phyloP scores from a whole-genome alignment of 2,888 invertebrate species.

The Pegoplata infirma region DNA sequence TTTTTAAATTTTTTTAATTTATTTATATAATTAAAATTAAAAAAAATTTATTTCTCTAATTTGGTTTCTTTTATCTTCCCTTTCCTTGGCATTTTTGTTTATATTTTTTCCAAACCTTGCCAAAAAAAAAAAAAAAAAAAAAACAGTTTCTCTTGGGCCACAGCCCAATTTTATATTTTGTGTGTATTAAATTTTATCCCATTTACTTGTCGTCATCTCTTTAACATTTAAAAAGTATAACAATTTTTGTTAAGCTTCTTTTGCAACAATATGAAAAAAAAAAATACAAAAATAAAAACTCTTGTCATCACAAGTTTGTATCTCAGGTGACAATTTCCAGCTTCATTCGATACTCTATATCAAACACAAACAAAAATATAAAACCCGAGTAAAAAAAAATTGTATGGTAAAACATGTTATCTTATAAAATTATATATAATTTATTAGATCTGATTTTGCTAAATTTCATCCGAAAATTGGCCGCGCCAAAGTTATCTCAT shows the following conservation, averaged over 20 bases:
- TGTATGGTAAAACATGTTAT: too few relatives aligned
- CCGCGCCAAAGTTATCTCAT: too few relatives aligned
- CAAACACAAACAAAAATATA: conserved; percentile 6
- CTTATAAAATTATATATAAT: too few relatives aligned
- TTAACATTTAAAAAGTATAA: conserved; percentile 42
- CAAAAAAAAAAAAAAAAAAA: conserved; percentile 30
- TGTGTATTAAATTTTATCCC: conserved; percentile 40
- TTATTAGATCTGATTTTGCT: too few relatives aligned
- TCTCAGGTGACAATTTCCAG: conserved; percentile 52
- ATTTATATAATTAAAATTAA: not conserved
- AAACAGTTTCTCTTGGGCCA: conserved; percentile 57
- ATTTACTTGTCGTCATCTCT: conserved; percentile 53
- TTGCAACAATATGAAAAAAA: too few relatives aligned
- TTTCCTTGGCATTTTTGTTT: conserved; percentile 8
- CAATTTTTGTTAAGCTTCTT: conserved; percentile 39
- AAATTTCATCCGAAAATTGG: too few relatives aligned
- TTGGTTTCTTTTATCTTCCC: not conserved
- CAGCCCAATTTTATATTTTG: conserved; percentile 55
- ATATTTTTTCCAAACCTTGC: not conserved
- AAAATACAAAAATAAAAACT: too few relatives aligned
- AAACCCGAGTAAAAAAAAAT: too few relatives aligned
- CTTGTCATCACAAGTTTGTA: conserved; percentile 29
- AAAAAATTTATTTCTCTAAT: not conserved
- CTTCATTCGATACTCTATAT: conserved; percentile 42
- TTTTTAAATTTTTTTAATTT: too few relatives aligned